A percentile compares a stretch with the other conserved stretches of the same genome.
Evolutionary conservation across 2,113 vertebrate species (phyloP).

Genomic region (Tupaia tana): DNA sequence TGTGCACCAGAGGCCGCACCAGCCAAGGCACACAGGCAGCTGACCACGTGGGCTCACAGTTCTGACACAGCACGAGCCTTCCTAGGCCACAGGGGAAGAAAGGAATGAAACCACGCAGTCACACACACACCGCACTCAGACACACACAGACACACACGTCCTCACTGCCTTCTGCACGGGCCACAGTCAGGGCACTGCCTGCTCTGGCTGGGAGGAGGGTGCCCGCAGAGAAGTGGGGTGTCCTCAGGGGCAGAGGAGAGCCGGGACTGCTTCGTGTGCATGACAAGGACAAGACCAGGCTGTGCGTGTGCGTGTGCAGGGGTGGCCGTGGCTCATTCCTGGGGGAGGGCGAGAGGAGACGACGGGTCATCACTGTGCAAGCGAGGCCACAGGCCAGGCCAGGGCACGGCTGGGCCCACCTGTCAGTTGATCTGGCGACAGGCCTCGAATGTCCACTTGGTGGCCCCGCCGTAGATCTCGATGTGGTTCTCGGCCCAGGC

Average conservation of each 20-base stretch:
- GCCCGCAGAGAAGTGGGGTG: constrained; percentile 42
- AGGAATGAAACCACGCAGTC: not conserved
- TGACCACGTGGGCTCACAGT: constrained; percentile 88
- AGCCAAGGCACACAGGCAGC: constrained; percentile 92
- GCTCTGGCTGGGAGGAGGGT: not conserved
- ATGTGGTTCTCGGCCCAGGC: constrained; percentile 95
- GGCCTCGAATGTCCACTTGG: constrained; percentile 98
- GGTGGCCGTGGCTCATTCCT: constrained; percentile 73
- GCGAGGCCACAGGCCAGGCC: constrained; percentile 17
- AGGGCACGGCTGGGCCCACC: constrained; percentile 6
- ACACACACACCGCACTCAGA: not conserved
- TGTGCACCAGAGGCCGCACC: constrained; percentile 83
- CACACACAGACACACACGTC: not conserved
- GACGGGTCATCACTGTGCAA: constrained; percentile 59
- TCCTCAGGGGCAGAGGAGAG: constrained; percentile 50
- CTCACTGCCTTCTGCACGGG: constrained; percentile 25
- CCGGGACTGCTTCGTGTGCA: not conserved
- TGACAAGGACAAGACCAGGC: constrained; percentile 44
- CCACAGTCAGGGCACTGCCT: constrained; percentile 2
- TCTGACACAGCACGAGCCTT: not conserved
- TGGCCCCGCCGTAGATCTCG: constrained; percentile 95
- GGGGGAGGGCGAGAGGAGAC: constrained; percentile 57
- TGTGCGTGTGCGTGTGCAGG: constrained; percentile 9
- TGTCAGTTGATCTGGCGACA: constrained; percentile 96
- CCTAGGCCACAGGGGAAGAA: constrained; percentile 29